Evolutionary conservation across 2,888 invertebrate genomes (phyloP), one percentile per base, ranked within the genome.

Genomic region (Allolobophora icterica): DNA sequence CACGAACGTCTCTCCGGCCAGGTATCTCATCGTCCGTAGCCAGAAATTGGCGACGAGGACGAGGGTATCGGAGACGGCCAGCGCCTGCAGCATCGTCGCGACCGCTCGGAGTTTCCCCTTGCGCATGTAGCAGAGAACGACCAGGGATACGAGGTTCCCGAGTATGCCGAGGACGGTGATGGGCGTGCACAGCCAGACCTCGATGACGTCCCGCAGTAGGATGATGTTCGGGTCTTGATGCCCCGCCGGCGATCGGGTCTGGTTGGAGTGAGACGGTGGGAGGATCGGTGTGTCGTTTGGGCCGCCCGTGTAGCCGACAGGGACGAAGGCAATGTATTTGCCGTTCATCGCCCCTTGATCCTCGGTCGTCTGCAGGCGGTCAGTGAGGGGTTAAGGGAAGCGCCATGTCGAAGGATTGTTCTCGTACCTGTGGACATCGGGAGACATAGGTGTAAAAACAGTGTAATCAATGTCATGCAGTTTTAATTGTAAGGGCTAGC

Each of bases 91-190:
- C 33, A 92, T 84, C 17, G 89, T 87, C n/a, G 91, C 52, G 8
- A 91, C 71, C 83, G 89, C 89, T 21, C 91, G 89, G 11, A 92
- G 89, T 30, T 83, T 89, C 30, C 87, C 24, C 89, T 92, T 92
- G 24, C 89, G 42, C 89, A 91, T 91, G 17, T 40, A 21, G 11
- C 40, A 84, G 42, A 92, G 89, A 0, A 92, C 92, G 34, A 89
- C n/a, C 34, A 92, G 83, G 1, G 92, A 92, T 11, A 91, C 84
- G 3, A 91, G 83, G 90, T 93, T 93, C 15, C 91, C 92, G 35
- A 92, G 90, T 19, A 93, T 45, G 2, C 93, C 93, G n/a, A 93
- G 84, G 40, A 92, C 84, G 34, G 91, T 35, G 34, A 93, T 89
- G 1, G 91, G 91, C 24, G 91, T 84, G 84, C 91, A 91, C 87